Percentiles rank a stretch among this genome's conserved stretches.
phyloP scores from a whole-genome alignment of 1,140 invertebrate genomes.

The Heliothis virescens region DNA sequence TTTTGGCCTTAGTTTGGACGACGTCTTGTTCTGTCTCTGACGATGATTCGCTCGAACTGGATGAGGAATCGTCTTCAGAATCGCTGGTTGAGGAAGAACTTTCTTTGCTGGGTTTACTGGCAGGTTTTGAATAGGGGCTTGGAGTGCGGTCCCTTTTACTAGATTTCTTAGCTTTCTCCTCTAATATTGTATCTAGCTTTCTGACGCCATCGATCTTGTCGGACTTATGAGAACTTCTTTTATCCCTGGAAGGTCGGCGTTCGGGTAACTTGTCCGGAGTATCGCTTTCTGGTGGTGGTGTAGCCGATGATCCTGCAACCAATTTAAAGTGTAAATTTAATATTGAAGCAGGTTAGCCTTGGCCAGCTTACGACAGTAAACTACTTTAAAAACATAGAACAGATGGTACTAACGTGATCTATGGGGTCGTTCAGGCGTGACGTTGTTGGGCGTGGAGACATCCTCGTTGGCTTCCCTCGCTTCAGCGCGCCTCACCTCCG shows the following conservation, averaged over 20 bases:
- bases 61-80: conserved; percentile 71
- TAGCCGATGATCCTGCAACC: conserved; percentile 73
- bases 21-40: conserved; percentile 70
- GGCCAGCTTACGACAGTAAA: too few relatives aligned
- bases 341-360: too few relatives aligned
- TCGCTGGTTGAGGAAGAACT: conserved; percentile 67
- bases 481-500: conserved; percentile 78
- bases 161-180: conserved; percentile 71
- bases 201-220: conserved; percentile 69
- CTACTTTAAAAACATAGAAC: too few relatives aligned
- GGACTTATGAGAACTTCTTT: conserved; percentile 69
- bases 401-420: conserved; percentile 47
- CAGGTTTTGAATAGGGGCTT: conserved; percentile 68
- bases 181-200: conserved; percentile 67
- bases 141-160: conserved; percentile 73
- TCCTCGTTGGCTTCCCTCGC: conserved; percentile 61
- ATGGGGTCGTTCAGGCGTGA: conserved; percentile 64
- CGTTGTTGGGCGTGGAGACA: conserved; percentile 56
- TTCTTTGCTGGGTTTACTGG: conserved; percentile 63
- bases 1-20: conserved; percentile 67
- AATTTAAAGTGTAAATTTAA: conserved; percentile 5
- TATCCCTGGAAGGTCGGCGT: conserved; percentile 69
- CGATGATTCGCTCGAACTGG: conserved; percentile 68
- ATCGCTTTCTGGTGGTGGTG: conserved; percentile 76
- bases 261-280: conserved; percentile 76